Evolutionary conservation across 2,113 vertebrate species (phyloP), one percentile per base, ranked within the genome.

Genomic region (Anser brachyrhynchus): DNA sequence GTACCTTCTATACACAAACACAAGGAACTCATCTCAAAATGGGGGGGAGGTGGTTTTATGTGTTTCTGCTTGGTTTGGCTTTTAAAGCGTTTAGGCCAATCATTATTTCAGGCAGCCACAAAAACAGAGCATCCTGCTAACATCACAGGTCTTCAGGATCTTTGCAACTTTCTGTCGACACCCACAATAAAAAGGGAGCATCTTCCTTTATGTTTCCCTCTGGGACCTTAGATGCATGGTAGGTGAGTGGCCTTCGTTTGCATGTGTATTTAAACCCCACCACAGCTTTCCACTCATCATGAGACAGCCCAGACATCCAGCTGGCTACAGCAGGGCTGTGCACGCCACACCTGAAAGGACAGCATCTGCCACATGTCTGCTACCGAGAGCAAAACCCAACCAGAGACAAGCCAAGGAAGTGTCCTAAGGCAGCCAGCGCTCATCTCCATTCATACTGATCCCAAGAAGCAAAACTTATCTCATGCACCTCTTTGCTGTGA

Each of bases 291-390:
- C 43, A 67, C 43, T 67, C 70, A 44, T 13, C 19, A 83, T 77
- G 55, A 61, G 31, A 64, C 18, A 62, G 0, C 7, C 5, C 51
- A 22, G 44, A n/a, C 41, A 71, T 44, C 6, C 55, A 70, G 33
- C 33, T 76, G 23, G 18, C 73, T 37, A 79, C 44, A 82, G 55
- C 26, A 66, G n/a, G 39, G 29, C 37, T 26, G 28, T 1, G 7
- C 15, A 8, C 1, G 1, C 1, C 0, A 19, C 52, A 44, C 35
- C 29, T 18, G 31, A 51, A 74, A 72, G 25, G 20, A 58, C 79
- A 90, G n/a, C 31, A 91, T 29, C 72, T 75, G 76, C 75, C 3
- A 2, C 54, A 51, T 0, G 3, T 7, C 59, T 19, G 23, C 76
- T 37, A 28, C 72, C 1, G 6, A 64, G 5, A 52, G n/a, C 1